Base-by-base conservation (phyloP, 30 jellyfish, hydroid and myxozoan genomes). In the Sanderia malayensis region DNA sequence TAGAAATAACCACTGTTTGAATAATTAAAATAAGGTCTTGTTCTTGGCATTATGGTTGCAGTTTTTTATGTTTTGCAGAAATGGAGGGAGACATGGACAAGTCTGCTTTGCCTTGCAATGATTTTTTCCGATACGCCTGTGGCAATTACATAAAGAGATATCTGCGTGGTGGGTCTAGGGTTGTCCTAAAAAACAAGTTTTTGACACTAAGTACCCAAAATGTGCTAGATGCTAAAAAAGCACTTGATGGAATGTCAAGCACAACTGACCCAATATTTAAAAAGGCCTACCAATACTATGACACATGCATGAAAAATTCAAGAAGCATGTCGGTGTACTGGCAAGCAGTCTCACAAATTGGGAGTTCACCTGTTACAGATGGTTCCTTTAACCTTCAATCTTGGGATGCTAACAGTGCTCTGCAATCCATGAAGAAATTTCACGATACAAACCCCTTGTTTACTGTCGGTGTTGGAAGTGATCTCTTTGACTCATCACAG, bases 81-180 rank as follows among this genome's bases (percentile, higher is more conserved):
- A 58, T 73, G 85, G 85, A 73, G 33, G 66, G 52, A 20, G 85
- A 73, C 61, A 73, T 73, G 75, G 59, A 73, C 34, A 73, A 55
- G 23, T 47, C 57, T 26, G 65, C 33, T 3, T 46, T 52, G 17
- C 85, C 85, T n/a, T 73, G 85, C 66, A 31, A 33, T 28, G 71
- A 70, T 28, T 70, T 70, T 30, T 70, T 45, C 60, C 61, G 49
- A 49, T 70, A 70, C 29, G 31, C 85, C 24, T 73, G 85, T 33
- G 85, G 85, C 0, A 29, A 9, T 3, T 73, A 73, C 67, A 73
- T 73, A 23, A 71, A 73, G 46, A 58, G 66, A 19, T 31, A 73
- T 61, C 44, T 73, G 31, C 85, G 74, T 0, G 1, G 31, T 64
- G 31, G 66, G 0, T 0, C 52, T 1, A 41, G 41, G 13, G 44